Evolutionary conservation across 2,113 vertebrate species (phyloP).

Genomic region (Gulo gulo): DNA sequence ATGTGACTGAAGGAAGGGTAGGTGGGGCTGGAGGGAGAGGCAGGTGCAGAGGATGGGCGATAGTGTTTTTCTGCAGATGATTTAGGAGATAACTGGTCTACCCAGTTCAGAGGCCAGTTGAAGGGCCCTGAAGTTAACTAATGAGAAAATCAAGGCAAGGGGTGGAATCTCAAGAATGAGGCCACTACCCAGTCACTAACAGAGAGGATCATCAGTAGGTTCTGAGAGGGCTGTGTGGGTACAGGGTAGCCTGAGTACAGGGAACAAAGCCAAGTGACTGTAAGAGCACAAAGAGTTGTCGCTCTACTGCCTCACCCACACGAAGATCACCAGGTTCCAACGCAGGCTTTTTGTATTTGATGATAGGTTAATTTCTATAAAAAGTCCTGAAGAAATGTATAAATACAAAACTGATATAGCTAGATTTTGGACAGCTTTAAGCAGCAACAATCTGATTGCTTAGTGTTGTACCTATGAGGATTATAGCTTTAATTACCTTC

Average conservation of each 20-base stretch:
- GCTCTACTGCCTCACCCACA: background rate
- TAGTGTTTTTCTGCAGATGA: background rate
- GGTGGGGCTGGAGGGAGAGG: background rate
- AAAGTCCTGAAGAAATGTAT: background rate
- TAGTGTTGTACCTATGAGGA: background rate
- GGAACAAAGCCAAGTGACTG: background rate
- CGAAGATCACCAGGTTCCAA: background rate
- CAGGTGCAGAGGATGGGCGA: background rate
- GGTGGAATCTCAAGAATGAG: background rate
- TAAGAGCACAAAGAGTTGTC: background rate
- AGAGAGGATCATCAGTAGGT: background rate
- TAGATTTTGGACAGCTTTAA: background rate
- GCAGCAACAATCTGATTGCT: background rate
- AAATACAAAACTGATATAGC: background rate
- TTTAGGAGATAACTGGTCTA: background rate
- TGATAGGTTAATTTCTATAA: background rate
- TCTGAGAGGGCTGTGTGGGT: background rate
- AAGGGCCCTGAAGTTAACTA: background rate
- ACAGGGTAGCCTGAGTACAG: background rate
- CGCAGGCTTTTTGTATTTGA: background rate
- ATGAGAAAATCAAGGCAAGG: background rate
- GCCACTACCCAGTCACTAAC: background rate
- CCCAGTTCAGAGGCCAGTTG: background rate
- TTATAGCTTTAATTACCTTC: background rate
- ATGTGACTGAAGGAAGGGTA: background rate